phyloP scores from a whole-genome alignment of 1,140 invertebrate species.

The Diprion similis region DNA sequence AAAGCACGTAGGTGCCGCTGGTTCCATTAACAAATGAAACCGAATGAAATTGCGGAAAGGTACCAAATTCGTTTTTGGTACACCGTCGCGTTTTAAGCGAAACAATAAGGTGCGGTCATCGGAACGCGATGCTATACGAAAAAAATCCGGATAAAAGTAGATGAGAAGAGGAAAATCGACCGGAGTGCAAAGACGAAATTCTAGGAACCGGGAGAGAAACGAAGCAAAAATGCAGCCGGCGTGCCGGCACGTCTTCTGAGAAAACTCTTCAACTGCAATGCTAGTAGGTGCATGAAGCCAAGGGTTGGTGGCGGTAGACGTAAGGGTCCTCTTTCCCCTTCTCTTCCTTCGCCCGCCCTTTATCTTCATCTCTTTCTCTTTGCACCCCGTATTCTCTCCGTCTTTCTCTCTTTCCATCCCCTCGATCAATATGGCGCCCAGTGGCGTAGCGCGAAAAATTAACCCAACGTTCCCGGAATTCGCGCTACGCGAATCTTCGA shows the following conservation, averaged over 20 bases:
- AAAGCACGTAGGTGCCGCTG: too few relatives aligned
- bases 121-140: conserved; percentile 2
- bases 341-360: conserved; percentile 6
- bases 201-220: conserved; percentile 29
- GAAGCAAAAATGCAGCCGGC: conserved; percentile 33
- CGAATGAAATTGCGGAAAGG: neutral
- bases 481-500: conserved; percentile 18
- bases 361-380: conserved; percentile 12
- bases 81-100: neutral
- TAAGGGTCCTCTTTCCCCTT: conserved; percentile 15
- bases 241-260: conserved; percentile 15
- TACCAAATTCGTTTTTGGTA: neutral
- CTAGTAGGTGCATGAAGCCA: neutral
- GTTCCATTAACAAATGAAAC: neutral
- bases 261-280: conserved; percentile 31
- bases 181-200: conserved; percentile 23
- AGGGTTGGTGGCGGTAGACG: conserved; percentile 12
- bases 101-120: too few relatives aligned
- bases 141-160: conserved; percentile 30
- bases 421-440: conserved; percentile 49
- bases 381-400: conserved; percentile 10
- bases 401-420: conserved; percentile 32
- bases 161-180: conserved; percentile 22
- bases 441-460: conserved; percentile 45
- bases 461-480: conserved; percentile 31